These are phyloP conservation scores for Clytia hemisphaerica DNA, from an alignment of 30 jellyfish, hydroid and myxozoan species.

Conservation along the genomic window DNA sequence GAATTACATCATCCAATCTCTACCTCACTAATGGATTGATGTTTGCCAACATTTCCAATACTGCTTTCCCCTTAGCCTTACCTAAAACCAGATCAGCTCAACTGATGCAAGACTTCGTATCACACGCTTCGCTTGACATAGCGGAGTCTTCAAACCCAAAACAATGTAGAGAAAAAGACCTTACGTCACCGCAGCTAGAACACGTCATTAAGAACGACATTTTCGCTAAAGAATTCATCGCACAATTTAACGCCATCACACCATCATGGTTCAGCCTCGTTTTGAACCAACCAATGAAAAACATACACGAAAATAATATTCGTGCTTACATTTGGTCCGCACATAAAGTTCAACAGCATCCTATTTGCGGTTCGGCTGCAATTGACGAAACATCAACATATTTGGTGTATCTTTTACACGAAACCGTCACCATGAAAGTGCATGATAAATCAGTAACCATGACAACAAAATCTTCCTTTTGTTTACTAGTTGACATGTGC, in stretches of 20 bases:
- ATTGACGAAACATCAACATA: slow-evolving; percentile 43
- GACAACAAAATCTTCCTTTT: slow-evolving; percentile 33
- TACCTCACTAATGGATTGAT: slow-evolving; percentile 53
- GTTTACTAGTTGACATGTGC: slow-evolving; percentile 71
- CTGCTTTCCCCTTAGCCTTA: slow-evolving; percentile 42
- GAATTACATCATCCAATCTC: slow-evolving; percentile 6
- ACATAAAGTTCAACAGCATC: slow-evolving; percentile 9
- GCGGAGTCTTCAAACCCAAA: not conserved
- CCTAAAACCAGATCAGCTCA: slow-evolving; percentile 6
- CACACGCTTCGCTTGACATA: slow-evolving; percentile 27
- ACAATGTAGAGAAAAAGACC: slow-evolving; percentile 14
- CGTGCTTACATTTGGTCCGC: slow-evolving; percentile 55
- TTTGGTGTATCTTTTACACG: slow-evolving; percentile 43
- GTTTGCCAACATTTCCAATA: slow-evolving; percentile 9
- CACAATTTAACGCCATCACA: slow-evolving; percentile 43
- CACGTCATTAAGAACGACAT: slow-evolving; percentile 38
- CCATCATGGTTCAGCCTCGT: slow-evolving; percentile 69
- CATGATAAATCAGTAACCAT: slow-evolving; percentile 27
- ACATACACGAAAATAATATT: slow-evolving; percentile 44
- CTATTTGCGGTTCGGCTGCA: slow-evolving; percentile 50
- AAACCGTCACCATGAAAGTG: slow-evolving; percentile 34
- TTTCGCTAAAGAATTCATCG: slow-evolving; percentile 41
- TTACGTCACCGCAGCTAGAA: slow-evolving; percentile 43
- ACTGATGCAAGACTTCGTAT: slow-evolving; percentile 4
- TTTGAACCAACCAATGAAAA: slow-evolving; percentile 10